Evolutionary conservation across 2,888 invertebrate genomes (phyloP).

Genomic region (Leucophenga montana): DNA sequence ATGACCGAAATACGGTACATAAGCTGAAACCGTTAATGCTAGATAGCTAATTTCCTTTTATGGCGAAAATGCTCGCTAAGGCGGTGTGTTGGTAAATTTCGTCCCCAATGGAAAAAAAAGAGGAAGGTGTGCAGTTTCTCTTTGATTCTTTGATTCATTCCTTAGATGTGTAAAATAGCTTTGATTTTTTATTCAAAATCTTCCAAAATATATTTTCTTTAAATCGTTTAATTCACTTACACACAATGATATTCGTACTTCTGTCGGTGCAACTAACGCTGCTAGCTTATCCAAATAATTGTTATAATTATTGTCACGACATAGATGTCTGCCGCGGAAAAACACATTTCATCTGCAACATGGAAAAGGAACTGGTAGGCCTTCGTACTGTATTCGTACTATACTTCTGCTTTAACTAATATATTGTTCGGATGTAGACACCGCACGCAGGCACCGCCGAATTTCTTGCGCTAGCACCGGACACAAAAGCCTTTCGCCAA

Average conservation of each 20-base stretch:
- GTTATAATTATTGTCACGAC: conserved; percentile 47
- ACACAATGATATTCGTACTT: background rate
- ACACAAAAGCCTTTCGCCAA: conserved; percentile 24
- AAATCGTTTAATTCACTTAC: background rate
- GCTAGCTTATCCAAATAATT: background rate
- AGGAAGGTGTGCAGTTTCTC: too few species aligned
- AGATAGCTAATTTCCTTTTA: too few species aligned
- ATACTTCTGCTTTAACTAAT: background rate
- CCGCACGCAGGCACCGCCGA: background rate
- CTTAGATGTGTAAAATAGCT: too few species aligned
- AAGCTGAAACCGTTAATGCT: too few species aligned
- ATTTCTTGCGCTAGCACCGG: conserved; percentile 42
- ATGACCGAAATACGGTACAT: too few species aligned
- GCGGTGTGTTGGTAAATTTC: too few species aligned
- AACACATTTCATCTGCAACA: conserved; percentile 45
- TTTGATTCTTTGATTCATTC: too few species aligned
- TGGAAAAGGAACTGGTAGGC: conserved; percentile 32
- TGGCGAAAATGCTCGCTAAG: too few species aligned
- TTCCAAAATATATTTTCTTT: too few species aligned
- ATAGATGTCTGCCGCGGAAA: conserved; percentile 25
- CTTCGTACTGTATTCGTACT: background rate
- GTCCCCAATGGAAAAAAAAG: too few species aligned
- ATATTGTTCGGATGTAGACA: too few species aligned
- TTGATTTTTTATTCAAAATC: too few species aligned
- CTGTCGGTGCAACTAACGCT: background rate